A percentile compares a stretch with the other conserved stretches of the same genome.
phyloP scores from a whole-genome alignment of 1,140 invertebrate genomes.

The Aleiodes sp. region DNA sequence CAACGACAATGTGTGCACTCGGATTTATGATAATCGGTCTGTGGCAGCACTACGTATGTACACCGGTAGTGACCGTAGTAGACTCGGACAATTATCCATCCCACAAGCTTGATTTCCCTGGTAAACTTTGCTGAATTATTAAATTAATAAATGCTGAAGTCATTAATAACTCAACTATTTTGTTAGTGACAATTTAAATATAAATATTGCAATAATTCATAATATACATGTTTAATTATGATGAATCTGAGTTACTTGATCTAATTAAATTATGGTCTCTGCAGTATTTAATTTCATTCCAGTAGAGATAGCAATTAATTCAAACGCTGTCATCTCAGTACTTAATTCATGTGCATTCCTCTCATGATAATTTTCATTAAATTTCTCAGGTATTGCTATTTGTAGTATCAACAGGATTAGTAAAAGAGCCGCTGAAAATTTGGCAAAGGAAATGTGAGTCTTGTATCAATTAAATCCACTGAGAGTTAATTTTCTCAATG shows the following conservation, averaged over 20 bases:
- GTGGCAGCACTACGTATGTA: constrained; percentile 36
- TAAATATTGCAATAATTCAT: too few relatives aligned
- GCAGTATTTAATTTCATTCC: too few relatives aligned
- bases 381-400: constrained; percentile 47
- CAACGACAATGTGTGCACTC: constrained; percentile 33
- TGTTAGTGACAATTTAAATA: too few relatives aligned
- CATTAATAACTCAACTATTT: constrained; percentile 26
- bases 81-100: constrained; percentile 46
- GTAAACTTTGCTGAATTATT: constrained; percentile 39
- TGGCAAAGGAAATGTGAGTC: constrained; percentile 48
- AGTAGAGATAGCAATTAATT: too few relatives aligned
- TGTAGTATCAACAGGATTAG: constrained; percentile 54
- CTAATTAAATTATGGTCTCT: too few relatives aligned
- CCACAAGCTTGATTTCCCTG: constrained; percentile 44
- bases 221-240: too few relatives aligned
- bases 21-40: constrained; percentile 36
- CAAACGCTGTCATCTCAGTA: too few relatives aligned
- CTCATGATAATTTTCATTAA: constrained; percentile 18
- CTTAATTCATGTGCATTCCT: too few relatives aligned
- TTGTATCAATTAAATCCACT: constrained; percentile 27
- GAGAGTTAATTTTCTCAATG: neutral
- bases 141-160: too few relatives aligned
- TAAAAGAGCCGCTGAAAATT: constrained; percentile 33
- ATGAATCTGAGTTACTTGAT: too few relatives aligned
- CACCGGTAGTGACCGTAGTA: constrained; percentile 43